phyloP scores from a whole-genome alignment of 2,888 invertebrate species.

The Caenorhabditis panamensis region DNA sequence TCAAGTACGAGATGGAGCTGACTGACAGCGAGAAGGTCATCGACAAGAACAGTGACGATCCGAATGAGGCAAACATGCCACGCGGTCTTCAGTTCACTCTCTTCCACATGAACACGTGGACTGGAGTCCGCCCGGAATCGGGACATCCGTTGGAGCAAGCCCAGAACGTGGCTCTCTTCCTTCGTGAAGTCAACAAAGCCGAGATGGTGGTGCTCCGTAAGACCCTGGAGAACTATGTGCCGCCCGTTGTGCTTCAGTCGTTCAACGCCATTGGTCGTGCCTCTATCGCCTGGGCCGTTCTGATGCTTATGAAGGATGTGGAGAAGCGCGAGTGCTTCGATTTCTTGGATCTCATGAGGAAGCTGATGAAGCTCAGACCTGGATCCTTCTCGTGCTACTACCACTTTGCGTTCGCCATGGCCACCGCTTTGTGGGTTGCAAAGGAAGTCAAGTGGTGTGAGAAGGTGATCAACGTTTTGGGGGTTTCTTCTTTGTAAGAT shows the following conservation, averaged over 20 bases:
- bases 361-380: slow-evolving; percentile 38
- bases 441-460: slow-evolving; percentile 43
- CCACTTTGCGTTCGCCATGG: slow-evolving; percentile 35
- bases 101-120: slow-evolving; percentile 39
- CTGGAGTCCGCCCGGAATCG: slow-evolving; percentile 17
- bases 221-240: slow-evolving; percentile 48
- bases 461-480: slow-evolving; percentile 19
- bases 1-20: slow-evolving; percentile 31
- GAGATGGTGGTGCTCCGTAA: slow-evolving; percentile 40
- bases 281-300: slow-evolving; percentile 49
- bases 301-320: slow-evolving; percentile 60
- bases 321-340: slow-evolving; percentile 65
- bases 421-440: slow-evolving; percentile 31
- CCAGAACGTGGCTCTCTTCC: slow-evolving; percentile 26
- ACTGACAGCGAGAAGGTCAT: slow-evolving; percentile 24
- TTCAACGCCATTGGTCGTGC: slow-evolving; percentile 52
- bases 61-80: slow-evolving; percentile 12
- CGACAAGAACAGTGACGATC: slow-evolving; percentile 27
- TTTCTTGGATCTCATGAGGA: slow-evolving; percentile 51
- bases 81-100: not conserved
- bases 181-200: slow-evolving; percentile 18
- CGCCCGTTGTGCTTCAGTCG: slow-evolving; percentile 63
- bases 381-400: slow-evolving; percentile 27
- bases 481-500: not conserved
- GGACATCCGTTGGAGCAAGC: slow-evolving; percentile 29